Percentiles rank a stretch among this genome's conserved stretches.
These are phyloP conservation scores for Perdita meconis DNA, from an alignment of 2,888 invertebrate species.

Conservation along the genomic window DNA sequence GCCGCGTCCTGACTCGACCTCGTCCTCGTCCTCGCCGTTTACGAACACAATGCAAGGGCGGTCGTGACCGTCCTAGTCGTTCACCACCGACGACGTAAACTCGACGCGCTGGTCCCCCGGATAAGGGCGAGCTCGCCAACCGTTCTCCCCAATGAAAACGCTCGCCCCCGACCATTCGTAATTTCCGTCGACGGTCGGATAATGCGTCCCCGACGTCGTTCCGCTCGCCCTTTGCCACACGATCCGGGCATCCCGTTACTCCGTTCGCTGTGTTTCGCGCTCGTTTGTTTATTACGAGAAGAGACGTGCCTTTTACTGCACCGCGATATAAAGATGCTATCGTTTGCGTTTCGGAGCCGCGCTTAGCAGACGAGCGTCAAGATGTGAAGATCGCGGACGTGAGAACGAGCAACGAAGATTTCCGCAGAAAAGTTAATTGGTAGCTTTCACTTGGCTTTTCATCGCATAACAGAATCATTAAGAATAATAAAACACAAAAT, in stretches of 20 bases:
- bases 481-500: too few species aligned
- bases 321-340: neutral
- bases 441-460: too few species aligned
- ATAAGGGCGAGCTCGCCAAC: slow-evolving; percentile 17
- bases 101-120: neutral
- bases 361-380: too few species aligned
- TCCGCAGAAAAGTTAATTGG: too few species aligned
- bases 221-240: neutral
- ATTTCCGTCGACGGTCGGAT: slow-evolving; percentile 28
- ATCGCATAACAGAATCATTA: too few species aligned
- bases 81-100: slow-evolving; percentile 26
- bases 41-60: slow-evolving; percentile 25
- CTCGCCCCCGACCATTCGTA: slow-evolving; percentile 27
- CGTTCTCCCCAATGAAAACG: slow-evolving; percentile 39
- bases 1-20: slow-evolving; percentile 23
- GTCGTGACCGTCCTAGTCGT: slow-evolving; percentile 27
- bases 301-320: neutral
- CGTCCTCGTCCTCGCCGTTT: slow-evolving; percentile 17
- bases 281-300: neutral
- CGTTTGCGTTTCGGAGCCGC: neutral
- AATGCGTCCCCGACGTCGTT: slow-evolving; percentile 8
- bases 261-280: neutral
- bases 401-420: too few species aligned
- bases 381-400: too few species aligned
- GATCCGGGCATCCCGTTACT: neutral